A percentile compares a stretch with the other conserved stretches of the same genome.
phyloP scores from a whole-genome alignment of 2,888 invertebrate species.

The Lepas anatifera region DNA sequence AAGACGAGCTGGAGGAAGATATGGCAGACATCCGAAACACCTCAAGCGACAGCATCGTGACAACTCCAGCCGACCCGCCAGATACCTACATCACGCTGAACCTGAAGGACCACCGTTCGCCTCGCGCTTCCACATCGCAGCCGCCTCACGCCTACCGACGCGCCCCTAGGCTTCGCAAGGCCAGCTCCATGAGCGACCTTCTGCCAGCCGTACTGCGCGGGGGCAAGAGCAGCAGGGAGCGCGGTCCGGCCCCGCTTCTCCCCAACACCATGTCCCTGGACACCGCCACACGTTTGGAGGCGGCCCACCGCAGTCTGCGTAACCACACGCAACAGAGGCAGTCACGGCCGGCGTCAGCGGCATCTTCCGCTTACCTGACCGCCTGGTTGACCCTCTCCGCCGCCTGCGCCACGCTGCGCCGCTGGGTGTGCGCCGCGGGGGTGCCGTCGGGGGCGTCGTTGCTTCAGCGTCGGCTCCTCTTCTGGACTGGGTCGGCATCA shows the following conservation, averaged over 20 bases:
- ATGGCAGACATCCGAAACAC: background rate
- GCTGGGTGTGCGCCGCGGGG: background rate
- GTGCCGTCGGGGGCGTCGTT: background rate
- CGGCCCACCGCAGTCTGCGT: conserved; percentile 2
- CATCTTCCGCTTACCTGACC: background rate
- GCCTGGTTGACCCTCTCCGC: background rate
- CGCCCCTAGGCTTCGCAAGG: background rate
- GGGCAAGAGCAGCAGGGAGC: no score
- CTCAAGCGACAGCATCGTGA: no score
- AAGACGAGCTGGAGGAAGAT: background rate
- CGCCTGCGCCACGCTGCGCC: background rate
- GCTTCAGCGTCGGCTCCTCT: background rate
- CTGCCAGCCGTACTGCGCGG: background rate
- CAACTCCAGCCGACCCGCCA: background rate
- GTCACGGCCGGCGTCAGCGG: background rate
- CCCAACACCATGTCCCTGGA: background rate
- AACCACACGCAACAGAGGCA: background rate
- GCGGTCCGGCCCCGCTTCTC: background rate
- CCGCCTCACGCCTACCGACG: background rate
- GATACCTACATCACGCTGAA: conserved; percentile 2
- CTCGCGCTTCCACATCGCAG: background rate
- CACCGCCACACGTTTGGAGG: background rate
- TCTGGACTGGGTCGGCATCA: background rate
- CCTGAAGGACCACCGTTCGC: conserved; percentile 2
- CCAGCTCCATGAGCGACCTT: background rate